A percentile compares a stretch with the other conserved stretches of the same genome.
These are phyloP conservation scores for Diabrotica virgifera DNA, from an alignment of 1,140 invertebrate genomes.

Conservation along the genomic window DNA sequence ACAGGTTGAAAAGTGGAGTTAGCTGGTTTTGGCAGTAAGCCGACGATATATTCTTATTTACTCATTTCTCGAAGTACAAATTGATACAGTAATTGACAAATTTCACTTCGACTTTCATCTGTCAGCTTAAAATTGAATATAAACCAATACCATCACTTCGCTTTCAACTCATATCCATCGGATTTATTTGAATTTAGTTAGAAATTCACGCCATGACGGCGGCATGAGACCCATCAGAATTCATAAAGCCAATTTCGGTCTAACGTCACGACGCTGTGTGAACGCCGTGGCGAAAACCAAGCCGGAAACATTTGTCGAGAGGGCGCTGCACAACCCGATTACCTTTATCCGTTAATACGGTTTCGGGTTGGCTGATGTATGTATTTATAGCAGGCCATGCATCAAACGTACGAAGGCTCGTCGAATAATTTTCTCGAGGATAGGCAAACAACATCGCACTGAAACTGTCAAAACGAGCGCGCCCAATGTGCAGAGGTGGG, in stretches of 20 bases:
- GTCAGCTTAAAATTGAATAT: too few relatives aligned
- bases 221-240: constrained; percentile 7
- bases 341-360: constrained; percentile 20
- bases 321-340: constrained; percentile 16
- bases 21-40: too few relatives aligned
- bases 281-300: constrained; percentile 5
- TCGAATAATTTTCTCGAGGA: constrained; percentile 13
- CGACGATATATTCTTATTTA: too few relatives aligned
- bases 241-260: constrained; percentile 18
- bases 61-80: too few relatives aligned
- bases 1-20: too few relatives aligned
- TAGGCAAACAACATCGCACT: background rate
- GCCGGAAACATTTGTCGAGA: constrained; percentile 19
- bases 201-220: constrained; percentile 9
- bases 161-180: background rate
- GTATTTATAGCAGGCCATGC: constrained; percentile 18
- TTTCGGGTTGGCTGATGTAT: constrained; percentile 19
- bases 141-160: too few relatives aligned
- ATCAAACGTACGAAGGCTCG: constrained; percentile 8
- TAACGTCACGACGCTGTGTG: background rate
- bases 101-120: too few relatives aligned
- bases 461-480: background rate
- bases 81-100: too few relatives aligned
- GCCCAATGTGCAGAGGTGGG: background rate
- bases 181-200: constrained; percentile 16